These are phyloP conservation scores for Erinaceus europaeus DNA, from an alignment of 2,113 vertebrate species.

Conservation along the genomic window DNA sequence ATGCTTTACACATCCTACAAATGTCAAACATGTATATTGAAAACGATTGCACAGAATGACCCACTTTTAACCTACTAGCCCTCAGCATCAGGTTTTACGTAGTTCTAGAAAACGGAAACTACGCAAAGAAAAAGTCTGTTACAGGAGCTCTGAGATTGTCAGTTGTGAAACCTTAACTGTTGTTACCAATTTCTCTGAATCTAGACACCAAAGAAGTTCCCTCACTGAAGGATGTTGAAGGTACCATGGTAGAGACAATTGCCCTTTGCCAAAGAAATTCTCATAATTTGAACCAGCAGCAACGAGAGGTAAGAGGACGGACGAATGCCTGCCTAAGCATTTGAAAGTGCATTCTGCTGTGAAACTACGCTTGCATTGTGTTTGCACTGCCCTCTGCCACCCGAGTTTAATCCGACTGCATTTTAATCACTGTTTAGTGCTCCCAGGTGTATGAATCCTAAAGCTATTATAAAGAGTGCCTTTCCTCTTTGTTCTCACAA, in stretches of 20 bases:
- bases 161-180: not conserved
- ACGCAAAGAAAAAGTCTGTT: not conserved
- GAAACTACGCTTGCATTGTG: conserved; percentile 16
- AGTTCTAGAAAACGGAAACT: not conserved
- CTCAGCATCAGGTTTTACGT: not conserved
- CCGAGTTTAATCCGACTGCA: conserved; percentile 42
- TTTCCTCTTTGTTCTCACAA: conserved; percentile 23
- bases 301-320: conserved; percentile 91
- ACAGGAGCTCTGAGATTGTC: conserved; percentile 3
- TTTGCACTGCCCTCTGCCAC: conserved; percentile 32
- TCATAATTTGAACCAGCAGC: conserved; percentile 88
- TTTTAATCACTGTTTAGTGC: conserved; percentile 64
- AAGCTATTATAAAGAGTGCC: not conserved
- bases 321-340: not conserved
- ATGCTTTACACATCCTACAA: not conserved
- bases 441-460: conserved; percentile 24
- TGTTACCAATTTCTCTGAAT: conserved; percentile 19
- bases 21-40: not conserved
- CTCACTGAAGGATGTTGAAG: conserved; percentile 83
- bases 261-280: conserved; percentile 92
- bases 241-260: conserved; percentile 87
- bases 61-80: not conserved
- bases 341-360: not conserved
- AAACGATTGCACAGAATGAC: not conserved
- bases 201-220: conserved; percentile 65